Percentiles rank a stretch among this genome's conserved stretches.
These are phyloP conservation scores for Tachysurus fulvidraco DNA, from an alignment of 2,113 vertebrate genomes.

Conservation along the genomic window DNA sequence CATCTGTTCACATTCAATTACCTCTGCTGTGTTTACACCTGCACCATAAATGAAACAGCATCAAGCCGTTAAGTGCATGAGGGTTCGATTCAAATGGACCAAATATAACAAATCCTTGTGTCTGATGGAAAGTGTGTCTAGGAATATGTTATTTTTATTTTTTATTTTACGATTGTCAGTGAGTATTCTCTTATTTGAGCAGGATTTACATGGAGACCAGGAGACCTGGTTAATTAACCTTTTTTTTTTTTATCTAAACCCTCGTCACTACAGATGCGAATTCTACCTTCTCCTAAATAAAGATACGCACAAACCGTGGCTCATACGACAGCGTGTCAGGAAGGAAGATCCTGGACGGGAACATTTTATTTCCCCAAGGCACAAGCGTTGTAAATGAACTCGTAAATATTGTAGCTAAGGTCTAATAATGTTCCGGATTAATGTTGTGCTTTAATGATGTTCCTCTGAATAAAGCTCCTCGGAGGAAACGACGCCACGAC, in stretches of 20 bases:
- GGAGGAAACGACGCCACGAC: background rate
- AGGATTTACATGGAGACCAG: background rate
- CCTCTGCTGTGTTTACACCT: background rate
- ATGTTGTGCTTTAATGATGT: background rate
- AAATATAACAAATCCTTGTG: background rate
- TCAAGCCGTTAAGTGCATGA: background rate
- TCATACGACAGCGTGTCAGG: background rate
- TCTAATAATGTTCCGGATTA: background rate
- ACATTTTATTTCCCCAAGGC: background rate
- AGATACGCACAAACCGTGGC: background rate
- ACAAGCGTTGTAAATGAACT: background rate
- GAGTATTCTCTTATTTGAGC: background rate
- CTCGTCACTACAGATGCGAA: too few relatives aligned
- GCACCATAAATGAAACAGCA: background rate
- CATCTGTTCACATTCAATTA: background rate
- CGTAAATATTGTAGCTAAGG: background rate
- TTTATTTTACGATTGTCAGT: background rate
- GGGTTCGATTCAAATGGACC: background rate
- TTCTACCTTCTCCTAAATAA: background rate
- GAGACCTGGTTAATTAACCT: too few relatives aligned
- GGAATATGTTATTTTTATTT: too few relatives aligned
- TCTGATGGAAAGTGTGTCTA: background rate
- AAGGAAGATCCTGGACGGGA: conserved; percentile 5
- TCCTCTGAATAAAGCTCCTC: background rate
- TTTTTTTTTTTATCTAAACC: too few relatives aligned